A percentile compares a stretch with the other conserved stretches of the same genome.
Evolutionary conservation across 2,888 invertebrate species (phyloP).

Genomic region (Lagria hirta): DNA sequence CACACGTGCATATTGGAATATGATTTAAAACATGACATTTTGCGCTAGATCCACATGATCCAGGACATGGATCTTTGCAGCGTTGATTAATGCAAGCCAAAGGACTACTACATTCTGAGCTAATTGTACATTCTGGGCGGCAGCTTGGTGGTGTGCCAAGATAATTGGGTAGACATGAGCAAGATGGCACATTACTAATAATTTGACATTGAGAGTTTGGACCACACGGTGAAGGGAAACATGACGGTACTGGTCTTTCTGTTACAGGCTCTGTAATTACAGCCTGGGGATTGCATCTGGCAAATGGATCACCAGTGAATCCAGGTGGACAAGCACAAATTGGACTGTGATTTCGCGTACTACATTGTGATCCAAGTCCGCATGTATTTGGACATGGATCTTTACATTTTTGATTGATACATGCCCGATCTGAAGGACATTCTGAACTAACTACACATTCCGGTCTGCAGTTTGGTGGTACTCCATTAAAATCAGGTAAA

Average conservation of each 20-base stretch:
- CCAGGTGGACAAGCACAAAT: slow-evolving; percentile 83
- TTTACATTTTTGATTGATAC: slow-evolving; percentile 81
- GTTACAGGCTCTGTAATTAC: slow-evolving; percentile 51
- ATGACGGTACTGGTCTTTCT: slow-evolving; percentile 69
- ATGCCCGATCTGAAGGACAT: slow-evolving; percentile 79
- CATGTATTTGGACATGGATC: slow-evolving; percentile 88
- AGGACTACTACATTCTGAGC: slow-evolving; percentile 76
- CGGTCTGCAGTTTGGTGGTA: slow-evolving; percentile 79
- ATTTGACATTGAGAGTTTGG: slow-evolving; percentile 80
- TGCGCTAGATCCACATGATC: slow-evolving; percentile 79
- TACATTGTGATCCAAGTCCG: slow-evolving; percentile 81
- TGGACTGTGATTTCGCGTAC: slow-evolving; percentile 81
- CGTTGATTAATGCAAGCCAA: slow-evolving; percentile 76
- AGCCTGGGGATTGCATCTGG: slow-evolving; percentile 65
- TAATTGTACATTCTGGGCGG: slow-evolving; percentile 77
- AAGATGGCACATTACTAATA: slow-evolving; percentile 71
- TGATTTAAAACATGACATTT: slow-evolving; percentile 78
- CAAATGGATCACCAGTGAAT: slow-evolving; percentile 86
- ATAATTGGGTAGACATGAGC: slow-evolving; percentile 77
- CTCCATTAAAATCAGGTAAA: slow-evolving; percentile 73
- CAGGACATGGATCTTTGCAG: slow-evolving; percentile 81
- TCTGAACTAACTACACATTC: slow-evolving; percentile 87
- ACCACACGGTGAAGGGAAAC: slow-evolving; percentile 81
- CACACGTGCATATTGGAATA: slow-evolving; percentile 77
- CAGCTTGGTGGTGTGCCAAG: slow-evolving; percentile 79